Evolutionary conservation across 1,140 invertebrate genomes (phyloP).

Genomic region (Pseudomyrmex sp.): DNA sequence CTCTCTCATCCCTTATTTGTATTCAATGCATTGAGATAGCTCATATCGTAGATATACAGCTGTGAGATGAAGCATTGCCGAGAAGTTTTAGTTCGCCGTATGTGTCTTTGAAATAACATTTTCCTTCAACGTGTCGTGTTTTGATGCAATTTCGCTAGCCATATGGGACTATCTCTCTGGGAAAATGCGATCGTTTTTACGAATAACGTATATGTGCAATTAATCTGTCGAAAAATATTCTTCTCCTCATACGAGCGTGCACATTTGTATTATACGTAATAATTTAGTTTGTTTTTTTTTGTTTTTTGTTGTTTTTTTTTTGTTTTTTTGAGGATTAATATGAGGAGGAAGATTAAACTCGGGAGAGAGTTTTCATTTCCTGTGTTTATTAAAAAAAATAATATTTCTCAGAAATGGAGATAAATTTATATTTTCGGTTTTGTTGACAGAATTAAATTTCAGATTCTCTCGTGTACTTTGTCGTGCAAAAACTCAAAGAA

Average conservation of each 20-base stretch:
- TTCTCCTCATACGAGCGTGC: no score
- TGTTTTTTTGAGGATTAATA: no score
- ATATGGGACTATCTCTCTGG: neutral
- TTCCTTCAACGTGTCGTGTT: constrained; percentile 3
- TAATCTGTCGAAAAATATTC: constrained; percentile 3
- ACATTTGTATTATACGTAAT: neutral
- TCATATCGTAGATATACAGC: constrained; percentile 63
- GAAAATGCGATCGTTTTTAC: constrained; percentile 5
- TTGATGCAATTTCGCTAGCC: constrained; percentile 49
- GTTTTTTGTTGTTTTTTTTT: no score
- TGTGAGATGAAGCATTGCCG: constrained; percentile 67
- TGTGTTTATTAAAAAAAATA: neutral
- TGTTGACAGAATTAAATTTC: neutral
- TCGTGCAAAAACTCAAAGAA: neutral
- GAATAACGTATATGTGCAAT: neutral
- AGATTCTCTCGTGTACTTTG: neutral
- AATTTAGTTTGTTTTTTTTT: no score
- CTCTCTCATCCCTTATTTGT: constrained; percentile 72
- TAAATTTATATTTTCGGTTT: neutral
- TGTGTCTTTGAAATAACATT: constrained; percentile 63
- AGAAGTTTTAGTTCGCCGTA: constrained; percentile 61
- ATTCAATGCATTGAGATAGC: constrained; percentile 76
- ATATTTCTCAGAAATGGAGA: neutral
- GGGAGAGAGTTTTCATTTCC: no score
- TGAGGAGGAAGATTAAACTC: no score